phyloP scores from a whole-genome alignment of 2,888 invertebrate species.

The Drosophila fulvimacula region DNA sequence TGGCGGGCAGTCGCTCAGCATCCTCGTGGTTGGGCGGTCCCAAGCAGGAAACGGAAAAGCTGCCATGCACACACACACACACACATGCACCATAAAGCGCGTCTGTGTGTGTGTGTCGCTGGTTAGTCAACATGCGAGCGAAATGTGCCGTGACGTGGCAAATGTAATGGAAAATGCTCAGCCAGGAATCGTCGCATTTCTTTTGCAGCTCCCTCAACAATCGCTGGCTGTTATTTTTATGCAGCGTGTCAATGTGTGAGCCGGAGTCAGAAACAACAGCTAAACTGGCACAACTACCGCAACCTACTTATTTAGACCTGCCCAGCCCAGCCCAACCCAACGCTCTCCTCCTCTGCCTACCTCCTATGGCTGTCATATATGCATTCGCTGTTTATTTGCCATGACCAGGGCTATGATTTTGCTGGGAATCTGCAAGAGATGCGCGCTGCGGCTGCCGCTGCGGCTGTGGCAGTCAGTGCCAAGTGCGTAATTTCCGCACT shows the following conservation, averaged over 20 bases:
- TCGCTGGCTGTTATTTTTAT: constrained; percentile 65
- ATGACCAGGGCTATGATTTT: constrained; percentile 60
- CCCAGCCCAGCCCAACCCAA: neutral
- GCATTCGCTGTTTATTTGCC: constrained; percentile 58
- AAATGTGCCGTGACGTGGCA: constrained; percentile 76
- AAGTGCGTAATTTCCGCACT: constrained; percentile 65
- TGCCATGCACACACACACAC: constrained; percentile 32
- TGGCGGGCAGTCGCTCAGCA: constrained; percentile 5
- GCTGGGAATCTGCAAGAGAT: constrained; percentile 12
- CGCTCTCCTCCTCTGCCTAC: accelerated
- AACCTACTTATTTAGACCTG: constrained; percentile 40
- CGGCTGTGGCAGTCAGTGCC: constrained; percentile 45
- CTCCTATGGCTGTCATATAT: neutral
- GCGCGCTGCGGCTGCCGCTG: constrained; percentile 18
- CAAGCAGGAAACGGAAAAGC: constrained; percentile 57
- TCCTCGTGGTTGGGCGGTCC: constrained; percentile 6
- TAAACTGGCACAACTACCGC: constrained; percentile 42
- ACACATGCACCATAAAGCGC: neutral
- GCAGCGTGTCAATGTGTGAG: constrained; percentile 67
- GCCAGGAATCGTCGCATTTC: constrained; percentile 32
- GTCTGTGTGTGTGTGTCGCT: constrained; percentile 21
- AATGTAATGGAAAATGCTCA: constrained; percentile 74
- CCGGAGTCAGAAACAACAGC: constrained; percentile 52
- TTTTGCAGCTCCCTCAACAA: constrained; percentile 31
- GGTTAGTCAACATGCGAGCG: constrained; percentile 68